phyloP scores from a whole-genome alignment of 2,113 vertebrate genomes.

The Smithornis capensis region DNA sequence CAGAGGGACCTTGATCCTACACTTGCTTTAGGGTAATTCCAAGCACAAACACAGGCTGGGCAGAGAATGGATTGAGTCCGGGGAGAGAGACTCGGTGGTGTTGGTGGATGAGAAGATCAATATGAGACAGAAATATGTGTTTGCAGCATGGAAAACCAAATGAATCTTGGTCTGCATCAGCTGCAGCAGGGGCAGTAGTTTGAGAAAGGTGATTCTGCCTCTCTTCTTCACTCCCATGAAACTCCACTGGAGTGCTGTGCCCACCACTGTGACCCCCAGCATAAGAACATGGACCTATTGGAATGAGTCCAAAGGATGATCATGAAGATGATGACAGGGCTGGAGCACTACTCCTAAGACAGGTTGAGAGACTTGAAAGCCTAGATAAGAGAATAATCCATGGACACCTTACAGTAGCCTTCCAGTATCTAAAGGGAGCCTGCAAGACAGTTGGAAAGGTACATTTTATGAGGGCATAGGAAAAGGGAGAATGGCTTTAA shows the following conservation, averaged over 20 bases:
- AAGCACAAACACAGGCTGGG: neutral
- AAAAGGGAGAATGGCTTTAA: neutral
- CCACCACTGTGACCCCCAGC: neutral
- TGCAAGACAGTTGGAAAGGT: neutral
- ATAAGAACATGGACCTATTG: neutral
- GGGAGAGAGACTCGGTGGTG: neutral
- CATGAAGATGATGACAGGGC: neutral
- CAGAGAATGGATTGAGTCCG: neutral
- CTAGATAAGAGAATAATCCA: neutral
- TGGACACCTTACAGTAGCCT: neutral
- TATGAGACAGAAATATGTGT: neutral
- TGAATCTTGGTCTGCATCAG: neutral
- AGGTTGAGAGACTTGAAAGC: neutral
- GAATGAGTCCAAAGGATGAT: fast-evolving
- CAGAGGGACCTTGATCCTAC: neutral
- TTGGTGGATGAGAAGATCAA: neutral
- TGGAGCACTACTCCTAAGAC: too few relatives aligned
- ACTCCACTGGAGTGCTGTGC: neutral
- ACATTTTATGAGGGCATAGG: neutral
- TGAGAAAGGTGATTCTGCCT: neutral
- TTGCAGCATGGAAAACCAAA: neutral
- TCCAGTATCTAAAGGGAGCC: neutral
- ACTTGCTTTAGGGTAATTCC: neutral
- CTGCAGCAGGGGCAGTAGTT: neutral
- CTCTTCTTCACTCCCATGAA: neutral